phyloP scores from a whole-genome alignment of 2,113 vertebrate genomes.

The Brienomyrus brachyistius region DNA sequence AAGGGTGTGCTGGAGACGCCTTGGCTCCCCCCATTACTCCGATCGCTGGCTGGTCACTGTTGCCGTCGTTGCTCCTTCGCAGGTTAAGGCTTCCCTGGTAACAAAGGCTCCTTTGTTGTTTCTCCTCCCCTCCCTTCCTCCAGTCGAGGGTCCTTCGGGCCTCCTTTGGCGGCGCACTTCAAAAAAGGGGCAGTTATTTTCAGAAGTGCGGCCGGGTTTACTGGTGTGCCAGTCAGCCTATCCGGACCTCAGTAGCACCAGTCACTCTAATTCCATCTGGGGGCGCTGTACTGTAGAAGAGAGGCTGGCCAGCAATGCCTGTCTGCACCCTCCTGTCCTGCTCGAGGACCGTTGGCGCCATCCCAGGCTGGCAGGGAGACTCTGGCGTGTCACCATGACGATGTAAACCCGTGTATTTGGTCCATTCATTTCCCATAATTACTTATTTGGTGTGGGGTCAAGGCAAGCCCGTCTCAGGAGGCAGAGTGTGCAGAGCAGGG shows the following conservation, averaged over 20 bases:
- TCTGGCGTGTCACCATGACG: background rate
- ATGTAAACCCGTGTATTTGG: background rate
- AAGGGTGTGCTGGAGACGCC: background rate
- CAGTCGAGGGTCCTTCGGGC: constrained; percentile 16
- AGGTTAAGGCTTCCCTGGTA: constrained; percentile 7
- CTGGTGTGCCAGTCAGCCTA: constrained; percentile 5
- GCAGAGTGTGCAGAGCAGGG: background rate
- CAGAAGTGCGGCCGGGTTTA: constrained; percentile 23
- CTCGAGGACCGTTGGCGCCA: background rate
- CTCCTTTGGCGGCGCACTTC: constrained; percentile 23
- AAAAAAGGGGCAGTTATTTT: constrained; percentile 37
- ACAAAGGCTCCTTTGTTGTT: constrained; percentile 11
- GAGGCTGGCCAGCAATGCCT: background rate
- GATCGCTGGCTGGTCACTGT: background rate
- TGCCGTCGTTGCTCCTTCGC: background rate
- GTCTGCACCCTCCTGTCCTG: background rate
- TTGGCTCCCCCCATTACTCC: background rate
- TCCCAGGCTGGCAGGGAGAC: background rate
- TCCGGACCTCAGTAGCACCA: background rate
- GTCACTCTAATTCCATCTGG: background rate
- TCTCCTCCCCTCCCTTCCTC: constrained; percentile 17
- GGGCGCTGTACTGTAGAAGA: background rate
- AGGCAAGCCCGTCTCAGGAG: background rate
- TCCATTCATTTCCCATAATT: background rate
- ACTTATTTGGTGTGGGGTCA: background rate